Evolutionary conservation across 2,888 invertebrate species (phyloP).

Genomic region (Morpho achilles): DNA sequence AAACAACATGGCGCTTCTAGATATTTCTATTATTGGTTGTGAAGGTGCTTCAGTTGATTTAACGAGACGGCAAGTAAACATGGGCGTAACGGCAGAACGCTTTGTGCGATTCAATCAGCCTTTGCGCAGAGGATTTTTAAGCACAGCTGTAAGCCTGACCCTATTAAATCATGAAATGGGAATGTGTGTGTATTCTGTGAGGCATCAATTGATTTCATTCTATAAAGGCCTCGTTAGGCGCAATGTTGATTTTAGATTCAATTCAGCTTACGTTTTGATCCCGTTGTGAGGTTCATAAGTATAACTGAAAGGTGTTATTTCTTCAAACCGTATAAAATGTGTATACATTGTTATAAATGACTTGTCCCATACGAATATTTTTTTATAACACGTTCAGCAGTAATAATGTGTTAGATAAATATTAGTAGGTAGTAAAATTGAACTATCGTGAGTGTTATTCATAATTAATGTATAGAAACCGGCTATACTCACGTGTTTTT

Average conservation of each 20-base stretch:
- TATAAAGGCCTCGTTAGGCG: constrained; percentile 5
- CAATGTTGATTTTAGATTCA: not conserved
- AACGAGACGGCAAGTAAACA: constrained; percentile 43
- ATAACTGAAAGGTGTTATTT: too few relatives aligned
- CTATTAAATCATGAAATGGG: constrained; percentile 8
- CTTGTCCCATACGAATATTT: too few relatives aligned
- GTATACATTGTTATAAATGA: too few relatives aligned
- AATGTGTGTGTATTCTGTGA: constrained; percentile 2
- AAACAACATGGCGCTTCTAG: constrained; percentile 21
- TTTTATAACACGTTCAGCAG: too few relatives aligned
- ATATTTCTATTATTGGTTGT: constrained; percentile 10
- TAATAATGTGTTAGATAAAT: too few relatives aligned
- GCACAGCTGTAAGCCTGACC: constrained; percentile 11
- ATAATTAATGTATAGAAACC: too few relatives aligned
- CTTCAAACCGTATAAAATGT: too few relatives aligned
- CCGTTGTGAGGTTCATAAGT: too few relatives aligned
- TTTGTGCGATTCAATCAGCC: constrained; percentile 44
- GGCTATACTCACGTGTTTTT: too few relatives aligned
- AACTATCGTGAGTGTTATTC: too few relatives aligned
- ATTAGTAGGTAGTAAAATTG: too few relatives aligned
- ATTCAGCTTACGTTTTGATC: too few relatives aligned
- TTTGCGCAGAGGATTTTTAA: constrained; percentile 27
- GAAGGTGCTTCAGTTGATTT: constrained; percentile 40
- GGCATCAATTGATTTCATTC: constrained; percentile 1
- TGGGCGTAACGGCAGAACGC: constrained; percentile 36